A percentile compares a stretch with the other conserved stretches of the same genome.
Evolutionary conservation across 1,140 invertebrate genomes (phyloP).

Genomic region (Megalonaias nervosa): DNA sequence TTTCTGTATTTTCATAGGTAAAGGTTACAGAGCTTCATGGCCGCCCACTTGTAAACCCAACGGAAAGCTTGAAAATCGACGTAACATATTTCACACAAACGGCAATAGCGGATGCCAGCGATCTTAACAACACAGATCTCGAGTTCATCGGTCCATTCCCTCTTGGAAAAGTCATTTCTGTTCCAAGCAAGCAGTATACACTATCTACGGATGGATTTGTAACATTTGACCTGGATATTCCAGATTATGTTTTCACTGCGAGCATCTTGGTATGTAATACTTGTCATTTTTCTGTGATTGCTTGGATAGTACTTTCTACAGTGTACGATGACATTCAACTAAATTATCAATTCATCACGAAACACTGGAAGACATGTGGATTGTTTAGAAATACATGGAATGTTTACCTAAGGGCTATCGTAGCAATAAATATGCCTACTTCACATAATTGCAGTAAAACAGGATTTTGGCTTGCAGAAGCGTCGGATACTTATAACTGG

Average conservation of each 20-base stretch:
- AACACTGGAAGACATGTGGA: too few species aligned
- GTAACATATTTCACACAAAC: conserved; percentile 22
- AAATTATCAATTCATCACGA: too few species aligned
- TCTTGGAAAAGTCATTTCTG: conserved; percentile 1
- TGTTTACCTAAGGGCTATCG: too few species aligned
- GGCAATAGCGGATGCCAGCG: background rate
- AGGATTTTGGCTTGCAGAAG: too few species aligned
- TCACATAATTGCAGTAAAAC: too few species aligned
- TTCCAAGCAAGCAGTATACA: background rate
- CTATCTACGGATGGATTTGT: conserved; percentile 5
- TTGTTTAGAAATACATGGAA: too few species aligned
- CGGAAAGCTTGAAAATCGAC: conserved; percentile 4
- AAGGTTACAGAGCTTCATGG: conserved; percentile 18
- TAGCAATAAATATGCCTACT: too few species aligned
- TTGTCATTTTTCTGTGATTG: background rate
- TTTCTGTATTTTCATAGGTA: background rate
- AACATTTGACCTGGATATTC: conserved; percentile 8
- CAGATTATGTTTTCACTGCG: conserved; percentile 4
- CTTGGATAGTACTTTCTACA: background rate
- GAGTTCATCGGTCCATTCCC: conserved; percentile 18
- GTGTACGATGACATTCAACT: too few species aligned
- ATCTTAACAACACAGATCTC: background rate
- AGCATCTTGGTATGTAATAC: conserved; percentile 16
- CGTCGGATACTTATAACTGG: too few species aligned
- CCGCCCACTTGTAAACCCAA: conserved; percentile 12